Base-by-base conservation (phyloP, 2,888 invertebrate genomes). In the Lochmaea capreae region DNA sequence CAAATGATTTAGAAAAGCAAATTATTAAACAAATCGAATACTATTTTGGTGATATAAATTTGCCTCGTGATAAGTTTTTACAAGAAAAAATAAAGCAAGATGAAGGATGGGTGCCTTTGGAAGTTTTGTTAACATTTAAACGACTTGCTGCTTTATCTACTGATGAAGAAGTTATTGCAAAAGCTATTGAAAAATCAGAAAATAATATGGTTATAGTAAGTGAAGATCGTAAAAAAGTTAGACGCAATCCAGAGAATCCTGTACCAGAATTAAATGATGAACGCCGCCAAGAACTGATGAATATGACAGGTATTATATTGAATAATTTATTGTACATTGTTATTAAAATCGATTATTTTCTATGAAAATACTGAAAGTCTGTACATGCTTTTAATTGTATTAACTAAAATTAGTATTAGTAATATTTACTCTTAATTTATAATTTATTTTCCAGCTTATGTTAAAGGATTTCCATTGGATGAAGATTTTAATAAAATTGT, bases 1-100 rank as follows among this genome's bases (percentile, higher is more conserved):
- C 84, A 61, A 82, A 75, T 67, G 85, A 86, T 74, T 80, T 92
- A 68, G 92, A 93, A 72, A 87, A 86, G 67, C 89, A 90, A 71
- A 92, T 94, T 62, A 91, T 93, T 77, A 90, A 90, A 6, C 94
- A 93, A 87, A 88, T 93, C 9, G 91, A 91, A 83, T 91, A 90
- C 83, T 92, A 92, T 84, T 92, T 91, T 79, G 97, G 99, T 66
- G 96, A 99, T 86, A 90, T 94, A 6, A 99, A 99, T 88, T 89
- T 99, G 67, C 93, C 94, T 0, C 91, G 94, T 74, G 99, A 99
- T 86, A 97, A 95, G 87, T 99, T 98, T 85, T 89, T 99, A n/a
- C 91, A 93, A 81, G 95, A 95, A 76, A 94, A 97, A 87, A 91
- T 95, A 1, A 92, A 92, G 79, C 89, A 95, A 77, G 95, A 97